These are phyloP conservation scores for Malurus melanocephalus DNA, from an alignment of 2,113 vertebrate species.

Conservation along the genomic window DNA sequence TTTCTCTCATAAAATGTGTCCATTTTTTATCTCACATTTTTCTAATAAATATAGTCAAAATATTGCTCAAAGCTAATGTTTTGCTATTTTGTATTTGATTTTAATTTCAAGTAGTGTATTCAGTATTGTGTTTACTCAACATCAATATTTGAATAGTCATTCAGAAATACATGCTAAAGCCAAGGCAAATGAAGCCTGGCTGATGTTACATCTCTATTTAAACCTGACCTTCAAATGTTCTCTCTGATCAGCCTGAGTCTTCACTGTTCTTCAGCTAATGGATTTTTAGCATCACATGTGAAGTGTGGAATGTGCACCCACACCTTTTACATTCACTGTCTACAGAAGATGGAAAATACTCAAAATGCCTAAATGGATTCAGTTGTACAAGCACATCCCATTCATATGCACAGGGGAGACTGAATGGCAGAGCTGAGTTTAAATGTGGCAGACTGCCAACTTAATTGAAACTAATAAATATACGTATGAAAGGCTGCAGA, in stretches of 20 bases:
- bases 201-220: slow-evolving; percentile 12
- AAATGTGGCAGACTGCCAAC: not conserved
- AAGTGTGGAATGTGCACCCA: slow-evolving; percentile 3
- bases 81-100: not conserved
- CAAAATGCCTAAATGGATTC: slow-evolving; percentile 31
- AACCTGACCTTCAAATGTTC: slow-evolving; percentile 43
- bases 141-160: slow-evolving; percentile 11
- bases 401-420: slow-evolving; percentile 12
- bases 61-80: not conserved
- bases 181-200: not conserved
- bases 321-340: slow-evolving; percentile 21
- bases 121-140: not conserved
- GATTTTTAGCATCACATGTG: slow-evolving; percentile 36
- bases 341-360: not conserved
- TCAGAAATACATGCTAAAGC: not conserved
- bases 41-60: not conserved
- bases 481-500: not conserved
- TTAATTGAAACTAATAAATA: slow-evolving; percentile 37
- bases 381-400: slow-evolving; percentile 18
- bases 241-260: slow-evolving; percentile 22
- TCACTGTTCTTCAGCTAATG: slow-evolving; percentile 31
- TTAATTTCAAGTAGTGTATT: not conserved
- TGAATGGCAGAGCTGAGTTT: slow-evolving; percentile 35
- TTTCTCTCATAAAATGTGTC: not conserved
- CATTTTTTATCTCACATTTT: not conserved